phyloP scores from a whole-genome alignment of 2,888 invertebrate genomes.

The Griposia aprilina region DNA sequence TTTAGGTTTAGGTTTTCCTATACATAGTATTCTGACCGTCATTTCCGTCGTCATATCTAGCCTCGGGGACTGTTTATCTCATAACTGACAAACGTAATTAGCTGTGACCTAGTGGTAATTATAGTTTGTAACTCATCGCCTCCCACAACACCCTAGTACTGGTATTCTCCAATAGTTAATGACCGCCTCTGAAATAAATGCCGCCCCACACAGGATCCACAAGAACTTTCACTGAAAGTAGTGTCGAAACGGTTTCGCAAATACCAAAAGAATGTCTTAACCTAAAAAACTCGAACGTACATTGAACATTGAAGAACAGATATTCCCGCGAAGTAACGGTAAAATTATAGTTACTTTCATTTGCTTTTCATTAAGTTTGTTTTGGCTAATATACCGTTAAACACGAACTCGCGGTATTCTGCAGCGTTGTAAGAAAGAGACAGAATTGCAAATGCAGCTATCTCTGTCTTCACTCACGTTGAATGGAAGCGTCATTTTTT shows the following conservation, averaged over 20 bases:
- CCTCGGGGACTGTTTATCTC: conserved; percentile 64
- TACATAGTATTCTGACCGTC: conserved; percentile 29
- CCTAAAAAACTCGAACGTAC: conserved; percentile 47
- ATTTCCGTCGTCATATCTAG: conserved; percentile 53
- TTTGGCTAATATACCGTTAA: conserved; percentile 84
- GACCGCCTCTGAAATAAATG: conserved; percentile 47
- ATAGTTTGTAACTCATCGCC: conserved; percentile 71
- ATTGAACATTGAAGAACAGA: conserved; percentile 53
- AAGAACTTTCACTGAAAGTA: conserved; percentile 56
- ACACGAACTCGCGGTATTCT: conserved; percentile 69
- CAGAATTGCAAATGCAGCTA: conserved; percentile 73
- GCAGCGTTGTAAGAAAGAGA: conserved; percentile 77
- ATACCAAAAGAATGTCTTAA: conserved; percentile 41
- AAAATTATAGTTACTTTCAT: conserved; percentile 78
- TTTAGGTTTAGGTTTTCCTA: conserved; percentile 4
- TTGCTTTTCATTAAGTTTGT: conserved; percentile 82
- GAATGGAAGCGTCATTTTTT: conserved; percentile 84
- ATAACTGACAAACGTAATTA: conserved; percentile 70
- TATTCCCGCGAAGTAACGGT: conserved; percentile 76
- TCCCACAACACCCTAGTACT: conserved; percentile 60
- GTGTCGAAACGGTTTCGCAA: conserved; percentile 44
- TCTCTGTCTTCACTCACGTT: conserved; percentile 76
- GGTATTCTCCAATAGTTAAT: conserved; percentile 64
- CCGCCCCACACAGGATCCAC: conserved; percentile 34
- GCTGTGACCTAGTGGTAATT: conserved; percentile 76